A percentile compares a stretch with the other conserved stretches of the same genome.
Evolutionary conservation across 2,113 vertebrate genomes (phyloP).

Genomic region (Hydrolagus affinis): DNA sequence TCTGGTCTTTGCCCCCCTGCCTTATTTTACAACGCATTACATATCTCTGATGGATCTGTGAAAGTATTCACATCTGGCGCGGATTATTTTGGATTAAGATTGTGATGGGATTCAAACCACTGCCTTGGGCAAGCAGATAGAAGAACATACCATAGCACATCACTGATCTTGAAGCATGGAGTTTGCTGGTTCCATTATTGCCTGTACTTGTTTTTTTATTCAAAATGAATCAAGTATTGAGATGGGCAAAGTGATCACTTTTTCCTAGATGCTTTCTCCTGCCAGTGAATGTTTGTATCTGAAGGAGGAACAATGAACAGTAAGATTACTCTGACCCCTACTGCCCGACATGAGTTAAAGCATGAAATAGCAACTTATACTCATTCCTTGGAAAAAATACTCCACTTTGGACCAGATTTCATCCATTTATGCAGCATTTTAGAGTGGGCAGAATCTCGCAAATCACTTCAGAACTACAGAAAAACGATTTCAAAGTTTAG

Average conservation of each 20-base stretch:
- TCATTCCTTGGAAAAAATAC: too few species aligned
- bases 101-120: background rate
- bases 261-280: background rate
- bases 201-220: background rate
- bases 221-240: background rate
- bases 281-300: background rate
- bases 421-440: too few species aligned
- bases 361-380: background rate
- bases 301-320: background rate
- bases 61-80: slow-evolving; percentile 21
- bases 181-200: background rate
- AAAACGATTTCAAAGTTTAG: background rate
- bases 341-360: background rate
- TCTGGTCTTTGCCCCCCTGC: background rate
- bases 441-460: too few species aligned
- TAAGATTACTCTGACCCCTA: slow-evolving; percentile 10
- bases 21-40: background rate
- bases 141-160: background rate
- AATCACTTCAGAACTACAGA: too few species aligned
- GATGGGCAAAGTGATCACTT: background rate
- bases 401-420: too few species aligned
- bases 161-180: too few species aligned
- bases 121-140: background rate
- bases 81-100: background rate
- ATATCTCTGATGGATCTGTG: background rate